A percentile compares a stretch with the other conserved stretches of the same genome.
Conservation (phyloP, 2,888 invertebrate species). For the Lottia gigantea region DNA sequence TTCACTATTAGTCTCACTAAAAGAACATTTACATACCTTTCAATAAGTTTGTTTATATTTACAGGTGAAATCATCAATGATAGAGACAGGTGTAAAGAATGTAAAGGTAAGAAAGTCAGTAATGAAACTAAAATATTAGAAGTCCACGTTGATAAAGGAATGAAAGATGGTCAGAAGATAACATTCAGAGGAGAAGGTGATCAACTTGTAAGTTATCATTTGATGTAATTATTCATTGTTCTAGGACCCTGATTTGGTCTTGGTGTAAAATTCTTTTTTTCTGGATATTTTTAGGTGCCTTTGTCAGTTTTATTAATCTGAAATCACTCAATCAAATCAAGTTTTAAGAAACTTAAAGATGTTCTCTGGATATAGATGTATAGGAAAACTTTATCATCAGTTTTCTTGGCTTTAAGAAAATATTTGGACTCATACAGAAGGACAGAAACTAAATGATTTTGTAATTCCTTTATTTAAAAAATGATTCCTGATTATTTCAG, state of each 20-base stretch:
- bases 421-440: no score
- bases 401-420: no score
- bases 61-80: constrained; percentile 72
- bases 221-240: constrained; percentile 4
- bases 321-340: no score
- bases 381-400: no score
- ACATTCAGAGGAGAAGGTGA: constrained; percentile 90
- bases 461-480: no score
- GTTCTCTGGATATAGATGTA: no score
- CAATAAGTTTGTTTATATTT: constrained; percentile 13
- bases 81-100: constrained; percentile 83
- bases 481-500: constrained; percentile 64
- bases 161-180: constrained; percentile 87
- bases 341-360: no score
- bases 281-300: neutral
- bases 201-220: constrained; percentile 73
- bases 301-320: no score
- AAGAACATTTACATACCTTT: no score
- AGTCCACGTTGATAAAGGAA: constrained; percentile 89
- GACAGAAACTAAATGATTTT: no score
- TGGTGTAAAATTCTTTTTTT: neutral
- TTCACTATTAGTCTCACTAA: no score
- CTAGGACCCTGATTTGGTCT: neutral
- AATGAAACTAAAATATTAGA: constrained; percentile 87
- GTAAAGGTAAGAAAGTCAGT: constrained; percentile 85